Conservation (phyloP, 2,888 invertebrate genomes). For the Athalia cordata region DNA sequence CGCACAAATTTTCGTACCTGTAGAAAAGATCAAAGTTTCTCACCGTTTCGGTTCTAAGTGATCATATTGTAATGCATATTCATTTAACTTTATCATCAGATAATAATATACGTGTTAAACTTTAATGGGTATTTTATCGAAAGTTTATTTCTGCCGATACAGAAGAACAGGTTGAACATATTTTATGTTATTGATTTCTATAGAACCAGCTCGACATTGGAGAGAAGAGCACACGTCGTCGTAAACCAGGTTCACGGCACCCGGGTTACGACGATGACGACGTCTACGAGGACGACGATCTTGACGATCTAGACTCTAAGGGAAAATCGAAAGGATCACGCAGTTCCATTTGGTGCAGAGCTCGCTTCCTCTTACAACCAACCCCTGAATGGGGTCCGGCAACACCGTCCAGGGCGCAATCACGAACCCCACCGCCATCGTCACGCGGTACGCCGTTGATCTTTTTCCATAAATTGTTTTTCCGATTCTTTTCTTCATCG, state of each 20-base stretch:
- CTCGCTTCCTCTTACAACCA: slow-evolving; percentile 80
- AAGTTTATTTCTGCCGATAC: no score
- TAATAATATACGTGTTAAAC: no score
- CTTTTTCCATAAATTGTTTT: neutral
- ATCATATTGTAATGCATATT: no score
- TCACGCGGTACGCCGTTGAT: slow-evolving; percentile 11
- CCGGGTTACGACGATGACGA: slow-evolving; percentile 61
- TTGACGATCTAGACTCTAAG: slow-evolving; percentile 40
- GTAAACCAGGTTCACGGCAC: slow-evolving; percentile 46
- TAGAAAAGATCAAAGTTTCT: neutral
- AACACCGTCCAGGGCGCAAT: slow-evolving; percentile 67
- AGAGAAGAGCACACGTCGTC: slow-evolving; percentile 46
- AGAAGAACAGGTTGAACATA: neutral
- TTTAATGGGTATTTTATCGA: no score
- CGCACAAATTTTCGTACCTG: neutral
- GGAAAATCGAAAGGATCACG: slow-evolving; percentile 42
- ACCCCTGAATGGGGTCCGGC: slow-evolving; percentile 84
- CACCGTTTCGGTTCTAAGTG: no score
- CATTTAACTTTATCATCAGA: no score
- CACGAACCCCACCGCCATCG: slow-evolving; percentile 60
- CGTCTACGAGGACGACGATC: slow-evolving; percentile 50
- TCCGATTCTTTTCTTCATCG: neutral
- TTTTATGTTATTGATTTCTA: neutral
- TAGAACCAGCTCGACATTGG: slow-evolving; percentile 5
- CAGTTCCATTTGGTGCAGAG: slow-evolving; percentile 63